These are phyloP conservation scores for Ochlodes sylvanus DNA, from an alignment of 2,888 invertebrate genomes.

Conservation along the genomic window DNA sequence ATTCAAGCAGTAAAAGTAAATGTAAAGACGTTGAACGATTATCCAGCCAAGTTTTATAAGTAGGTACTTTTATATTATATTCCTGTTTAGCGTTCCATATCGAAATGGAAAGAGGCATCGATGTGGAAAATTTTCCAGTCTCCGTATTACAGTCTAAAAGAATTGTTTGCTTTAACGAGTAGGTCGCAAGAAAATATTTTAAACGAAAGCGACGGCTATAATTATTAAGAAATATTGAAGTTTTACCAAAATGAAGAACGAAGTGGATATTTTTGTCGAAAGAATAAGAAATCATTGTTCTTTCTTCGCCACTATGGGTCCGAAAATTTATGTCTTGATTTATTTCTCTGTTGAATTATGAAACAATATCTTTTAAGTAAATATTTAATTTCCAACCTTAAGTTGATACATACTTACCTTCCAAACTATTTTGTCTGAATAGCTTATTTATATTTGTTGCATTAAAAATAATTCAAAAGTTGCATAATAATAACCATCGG, in stretches of 20 bases:
- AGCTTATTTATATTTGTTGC: too few relatives aligned
- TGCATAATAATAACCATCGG: too few relatives aligned
- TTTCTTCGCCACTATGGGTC: neutral
- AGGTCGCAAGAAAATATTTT: neutral
- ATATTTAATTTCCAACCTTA: neutral
- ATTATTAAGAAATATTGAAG: constrained; percentile 24
- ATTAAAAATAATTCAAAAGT: too few relatives aligned
- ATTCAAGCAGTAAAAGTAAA: too few relatives aligned
- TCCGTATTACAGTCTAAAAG: constrained; percentile 9
- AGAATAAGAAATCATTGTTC: constrained; percentile 10
- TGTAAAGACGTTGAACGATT: too few relatives aligned
- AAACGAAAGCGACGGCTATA: constrained; percentile 9
- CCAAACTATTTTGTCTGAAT: too few relatives aligned
- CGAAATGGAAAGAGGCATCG: constrained; percentile 25
- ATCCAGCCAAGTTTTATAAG: constrained; percentile 7
- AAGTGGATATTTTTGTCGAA: constrained; percentile 10
- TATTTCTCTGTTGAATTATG: constrained; percentile 7
- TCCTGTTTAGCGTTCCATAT: constrained; percentile 19
- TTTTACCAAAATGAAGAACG: constrained; percentile 9
- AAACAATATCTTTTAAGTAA: neutral
- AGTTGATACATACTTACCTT: neutral
- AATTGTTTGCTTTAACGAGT: constrained; percentile 9
- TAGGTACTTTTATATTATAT: constrained; percentile 13
- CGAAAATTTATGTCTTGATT: neutral
- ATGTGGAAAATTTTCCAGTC: constrained; percentile 24